A percentile compares a stretch with the other conserved stretches of the same genome.
Conservation (phyloP, 1,140 invertebrate genomes). For the Habropoda laboriosa region DNA sequence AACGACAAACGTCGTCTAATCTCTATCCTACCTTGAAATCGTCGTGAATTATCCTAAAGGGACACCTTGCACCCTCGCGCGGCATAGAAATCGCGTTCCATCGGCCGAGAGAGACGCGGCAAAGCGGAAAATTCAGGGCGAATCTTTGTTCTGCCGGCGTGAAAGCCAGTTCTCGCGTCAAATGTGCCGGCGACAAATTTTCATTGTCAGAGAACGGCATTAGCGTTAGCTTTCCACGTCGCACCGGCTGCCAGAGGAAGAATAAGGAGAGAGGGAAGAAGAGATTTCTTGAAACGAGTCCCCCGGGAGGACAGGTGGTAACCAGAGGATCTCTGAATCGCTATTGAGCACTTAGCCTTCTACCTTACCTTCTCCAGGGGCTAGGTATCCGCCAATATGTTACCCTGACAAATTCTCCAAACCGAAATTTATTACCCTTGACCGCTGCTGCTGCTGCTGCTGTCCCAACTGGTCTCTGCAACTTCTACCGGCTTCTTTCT, state of each 20-base stretch:
- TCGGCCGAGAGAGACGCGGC: conserved; percentile 64
- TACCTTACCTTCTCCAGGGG: conserved; percentile 24
- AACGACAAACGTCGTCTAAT: background rate
- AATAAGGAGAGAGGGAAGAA: conserved; percentile 45
- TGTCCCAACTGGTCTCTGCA: conserved; percentile 4
- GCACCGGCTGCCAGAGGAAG: conserved; percentile 7
- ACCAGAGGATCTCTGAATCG: conserved; percentile 58
- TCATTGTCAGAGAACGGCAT: conserved; percentile 72
- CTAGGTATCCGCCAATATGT: conserved; percentile 41
- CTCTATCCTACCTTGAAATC: conserved; percentile 20
- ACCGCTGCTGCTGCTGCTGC: background rate
- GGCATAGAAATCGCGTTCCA: conserved; percentile 32
- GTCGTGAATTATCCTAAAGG: background rate
- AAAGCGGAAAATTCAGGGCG: conserved; percentile 76
- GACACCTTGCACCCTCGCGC: background rate
- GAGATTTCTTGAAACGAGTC: conserved; percentile 62
- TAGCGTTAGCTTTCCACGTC: conserved; percentile 20
- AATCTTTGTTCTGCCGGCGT: conserved; percentile 24
- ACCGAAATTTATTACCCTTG: conserved; percentile 64
- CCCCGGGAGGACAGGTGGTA: conserved; percentile 74
- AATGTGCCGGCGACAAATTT: conserved; percentile 80
- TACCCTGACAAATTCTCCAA: conserved; percentile 74
- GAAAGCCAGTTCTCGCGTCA: conserved; percentile 77
- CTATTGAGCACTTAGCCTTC: conserved; percentile 52
- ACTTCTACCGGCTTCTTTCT: conserved; percentile 34